These are phyloP conservation scores for Gymnobelideus leadbeateri DNA, from an alignment of 2,113 vertebrate species.

Conservation along the genomic window DNA sequence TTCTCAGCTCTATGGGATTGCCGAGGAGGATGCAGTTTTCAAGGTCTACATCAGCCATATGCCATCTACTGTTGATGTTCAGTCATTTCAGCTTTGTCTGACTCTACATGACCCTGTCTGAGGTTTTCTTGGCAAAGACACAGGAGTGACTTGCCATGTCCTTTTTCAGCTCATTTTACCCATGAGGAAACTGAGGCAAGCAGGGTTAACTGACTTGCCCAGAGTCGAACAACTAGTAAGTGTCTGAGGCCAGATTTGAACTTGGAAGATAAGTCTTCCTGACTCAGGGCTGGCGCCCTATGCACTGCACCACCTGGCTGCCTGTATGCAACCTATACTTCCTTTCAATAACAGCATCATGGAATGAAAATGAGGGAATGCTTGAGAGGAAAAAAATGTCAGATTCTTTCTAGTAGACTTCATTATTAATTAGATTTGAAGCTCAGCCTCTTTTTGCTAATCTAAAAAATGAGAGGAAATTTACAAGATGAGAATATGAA, in stretches of 20 bases:
- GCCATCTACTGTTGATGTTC: neutral
- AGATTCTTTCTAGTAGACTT: constrained; percentile 37
- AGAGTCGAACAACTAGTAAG: neutral
- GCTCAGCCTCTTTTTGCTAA: constrained; percentile 20
- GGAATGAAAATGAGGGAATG: neutral
- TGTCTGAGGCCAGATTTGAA: neutral
- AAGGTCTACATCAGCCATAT: constrained; percentile 23
- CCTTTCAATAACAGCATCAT: constrained; percentile 18
- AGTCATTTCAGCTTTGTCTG: neutral
- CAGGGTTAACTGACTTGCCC: neutral
- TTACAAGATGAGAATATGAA: constrained; percentile 37
- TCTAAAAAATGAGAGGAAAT: constrained; percentile 49
- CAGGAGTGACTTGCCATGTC: neutral
- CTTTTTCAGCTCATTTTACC: neutral
- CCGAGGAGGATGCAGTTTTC: neutral
- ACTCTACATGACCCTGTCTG: no score
- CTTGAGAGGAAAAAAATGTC: neutral
- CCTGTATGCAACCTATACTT: neutral
- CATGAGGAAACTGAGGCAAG: neutral
- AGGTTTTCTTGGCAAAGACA: no score
- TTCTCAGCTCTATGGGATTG: neutral
- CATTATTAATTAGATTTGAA: constrained; percentile 26
- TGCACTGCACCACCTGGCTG: neutral
- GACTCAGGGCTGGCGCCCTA: neutral
- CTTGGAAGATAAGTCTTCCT: neutral